A percentile compares a stretch with the other conserved stretches of the same genome.
Evolutionary conservation across 92 coral and sea anemone species (phyloP).

Genomic region (Zoanthus sociatus): DNA sequence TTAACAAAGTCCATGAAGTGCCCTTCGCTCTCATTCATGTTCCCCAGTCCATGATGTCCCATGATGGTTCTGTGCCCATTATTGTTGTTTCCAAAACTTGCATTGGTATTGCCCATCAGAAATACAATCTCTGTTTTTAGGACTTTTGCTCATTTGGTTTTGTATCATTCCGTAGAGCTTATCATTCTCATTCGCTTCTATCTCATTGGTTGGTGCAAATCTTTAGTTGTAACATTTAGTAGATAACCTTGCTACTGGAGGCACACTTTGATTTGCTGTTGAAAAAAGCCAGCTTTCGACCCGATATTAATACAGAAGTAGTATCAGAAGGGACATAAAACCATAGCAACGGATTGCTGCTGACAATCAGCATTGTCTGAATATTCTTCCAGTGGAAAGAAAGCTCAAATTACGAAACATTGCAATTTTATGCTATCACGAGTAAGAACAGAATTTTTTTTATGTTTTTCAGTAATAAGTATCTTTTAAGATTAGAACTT

Average conservation of each 20-base stretch:
- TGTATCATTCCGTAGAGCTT: too few species aligned
- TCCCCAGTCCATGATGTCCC: too few species aligned
- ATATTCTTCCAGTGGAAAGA: background rate
- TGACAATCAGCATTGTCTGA: background rate
- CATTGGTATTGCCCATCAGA: too few species aligned
- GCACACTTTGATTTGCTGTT: background rate
- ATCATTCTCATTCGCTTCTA: too few species aligned
- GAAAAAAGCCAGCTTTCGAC: background rate
- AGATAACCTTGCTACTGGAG: background rate
- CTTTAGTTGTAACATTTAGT: too few species aligned
- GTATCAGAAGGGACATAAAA: background rate
- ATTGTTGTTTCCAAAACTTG: too few species aligned
- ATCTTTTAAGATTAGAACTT: background rate
- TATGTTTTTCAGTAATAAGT: background rate
- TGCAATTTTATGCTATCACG: background rate
- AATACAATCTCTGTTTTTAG: too few species aligned
- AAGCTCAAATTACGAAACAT: background rate
- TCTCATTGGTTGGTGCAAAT: too few species aligned
- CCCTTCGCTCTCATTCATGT: too few species aligned
- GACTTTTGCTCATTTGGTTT: too few species aligned
- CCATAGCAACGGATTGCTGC: background rate
- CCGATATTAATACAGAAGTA: background rate
- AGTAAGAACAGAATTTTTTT: background rate
- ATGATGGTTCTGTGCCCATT: too few species aligned
- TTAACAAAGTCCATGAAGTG: too few species aligned